phyloP scores from a whole-genome alignment of 2,113 vertebrate species.

The Loxodonta africana region DNA sequence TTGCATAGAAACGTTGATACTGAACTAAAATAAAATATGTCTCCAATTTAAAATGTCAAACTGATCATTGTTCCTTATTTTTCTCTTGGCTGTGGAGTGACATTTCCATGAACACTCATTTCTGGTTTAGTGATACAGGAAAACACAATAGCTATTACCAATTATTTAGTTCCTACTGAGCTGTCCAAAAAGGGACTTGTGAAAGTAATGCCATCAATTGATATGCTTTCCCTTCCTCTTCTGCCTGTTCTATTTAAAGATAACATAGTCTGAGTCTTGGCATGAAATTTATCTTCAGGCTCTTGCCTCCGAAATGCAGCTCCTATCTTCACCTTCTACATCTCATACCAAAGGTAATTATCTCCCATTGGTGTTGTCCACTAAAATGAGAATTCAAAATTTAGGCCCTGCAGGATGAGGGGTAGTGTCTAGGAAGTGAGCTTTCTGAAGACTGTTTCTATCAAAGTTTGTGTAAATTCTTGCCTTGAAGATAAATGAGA shows the following conservation, averaged over 20 bases:
- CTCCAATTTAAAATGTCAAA: conserved; percentile 73
- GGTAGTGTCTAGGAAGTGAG: background rate
- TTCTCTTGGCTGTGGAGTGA: conserved; percentile 55
- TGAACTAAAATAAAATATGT: conserved; percentile 39
- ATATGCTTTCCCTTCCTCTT: background rate
- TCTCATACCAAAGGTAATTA: background rate
- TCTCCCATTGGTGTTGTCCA: background rate
- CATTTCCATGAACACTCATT: conserved; percentile 64
- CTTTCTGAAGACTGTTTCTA: background rate
- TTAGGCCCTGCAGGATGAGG: background rate
- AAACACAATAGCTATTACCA: conserved; percentile 60
- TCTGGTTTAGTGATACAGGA: conserved; percentile 61
- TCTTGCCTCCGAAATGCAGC: background rate
- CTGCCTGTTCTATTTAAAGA: conserved; percentile 23
- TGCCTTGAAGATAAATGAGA: background rate
- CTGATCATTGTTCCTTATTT: conserved; percentile 65
- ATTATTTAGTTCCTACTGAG: conserved; percentile 70
- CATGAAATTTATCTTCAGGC: background rate
- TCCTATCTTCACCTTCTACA: background rate
- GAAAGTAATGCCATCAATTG: background rate
- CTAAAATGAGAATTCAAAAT: background rate
- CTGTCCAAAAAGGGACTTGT: conserved; percentile 8
- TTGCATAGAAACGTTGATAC: conserved; percentile 52
- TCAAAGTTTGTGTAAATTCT: background rate
- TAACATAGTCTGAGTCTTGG: background rate